Evolutionary conservation across 2,888 invertebrate genomes (phyloP).

Genomic region (Ligdia adustata): DNA sequence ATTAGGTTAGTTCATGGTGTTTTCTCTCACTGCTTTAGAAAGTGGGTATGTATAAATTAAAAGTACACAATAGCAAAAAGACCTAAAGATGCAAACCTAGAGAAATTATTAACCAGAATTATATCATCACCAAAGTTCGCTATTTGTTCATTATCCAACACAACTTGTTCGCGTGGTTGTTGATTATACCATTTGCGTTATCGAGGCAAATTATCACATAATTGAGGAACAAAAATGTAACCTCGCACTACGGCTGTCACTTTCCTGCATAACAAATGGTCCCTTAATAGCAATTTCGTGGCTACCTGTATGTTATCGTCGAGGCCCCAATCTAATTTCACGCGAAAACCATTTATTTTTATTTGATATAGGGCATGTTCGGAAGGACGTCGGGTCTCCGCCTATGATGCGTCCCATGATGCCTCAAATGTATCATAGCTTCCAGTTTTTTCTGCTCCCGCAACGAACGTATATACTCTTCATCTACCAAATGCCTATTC

Average conservation of each 20-base stretch:
- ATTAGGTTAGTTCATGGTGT: no score
- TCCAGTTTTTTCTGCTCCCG: conserved; percentile 75
- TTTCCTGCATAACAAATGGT: conserved; percentile 34
- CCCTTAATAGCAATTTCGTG: conserved; percentile 32
- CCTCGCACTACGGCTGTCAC: conserved; percentile 30
- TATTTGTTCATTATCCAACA: neutral
- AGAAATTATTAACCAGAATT: no score
- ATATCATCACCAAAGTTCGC: neutral
- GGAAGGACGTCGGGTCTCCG: conserved; percentile 66
- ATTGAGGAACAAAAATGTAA: conserved; percentile 23
- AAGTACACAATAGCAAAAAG: no score
- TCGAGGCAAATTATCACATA: conserved; percentile 31
- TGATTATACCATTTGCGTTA: conserved; percentile 16
- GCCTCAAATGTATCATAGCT: conserved; percentile 73
- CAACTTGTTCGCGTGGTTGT: conserved; percentile 12
- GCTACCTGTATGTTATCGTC: conserved; percentile 25
- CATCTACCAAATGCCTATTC: conserved; percentile 62
- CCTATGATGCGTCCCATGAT: conserved; percentile 72
- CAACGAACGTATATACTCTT: conserved; percentile 68
- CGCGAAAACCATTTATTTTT: conserved; percentile 40
- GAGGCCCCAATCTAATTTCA: conserved; percentile 37
- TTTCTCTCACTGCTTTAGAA: no score
- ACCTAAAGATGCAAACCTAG: no score
- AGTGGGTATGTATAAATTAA: no score
- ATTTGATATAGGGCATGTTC: conserved; percentile 73